Evolutionary conservation across 2,888 invertebrate genomes (phyloP), one percentile per base, ranked within the genome.

Genomic region (Drosophila kanekoi): DNA sequence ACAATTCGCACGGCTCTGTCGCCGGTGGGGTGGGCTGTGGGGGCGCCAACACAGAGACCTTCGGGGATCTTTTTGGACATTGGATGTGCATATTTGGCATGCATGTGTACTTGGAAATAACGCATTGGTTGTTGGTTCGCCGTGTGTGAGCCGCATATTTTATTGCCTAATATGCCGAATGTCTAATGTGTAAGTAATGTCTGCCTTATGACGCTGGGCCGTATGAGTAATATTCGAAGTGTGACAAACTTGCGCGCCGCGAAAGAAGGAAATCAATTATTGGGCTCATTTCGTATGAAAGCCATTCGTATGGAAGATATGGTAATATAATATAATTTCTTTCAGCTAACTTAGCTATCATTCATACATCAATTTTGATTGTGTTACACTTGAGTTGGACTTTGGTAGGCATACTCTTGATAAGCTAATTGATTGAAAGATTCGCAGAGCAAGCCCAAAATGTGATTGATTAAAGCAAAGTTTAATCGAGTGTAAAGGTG

Each of bases 191-290:
- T 38, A 56, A 65, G 54, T 38, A 52, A 65, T 48, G 43, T 38
- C n/a, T 40, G 45, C 44, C 48, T 60, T 40, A 59, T 79, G 78
- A 67, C 68, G 63, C 63, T 66, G 62, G 52, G 16, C 79, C 2
- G 88, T 69, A 89, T 83, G 83, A 83, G 89, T 89, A 89, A 83
- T 87, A 61, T 87, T 64, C 68, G 62, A 65, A 43, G 49, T 67
- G 61, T 69, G 64, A 62, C 48, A 60, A 47, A 35, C 61, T 18
- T 14, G 23, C 13, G 14, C 8, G 45, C 28, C 8, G 45, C 45
- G 28, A 16, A 47, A 16, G 10, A 37, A 37, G 13, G 18, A 13
- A 37, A 57, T 37, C 49, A 28, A 49, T 57, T n/a, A 35, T 18
- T n/a, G 9, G 18, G 35, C 5, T 28, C 8, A n/a, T 51, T 38